Evolutionary conservation across 1,140 invertebrate species (phyloP).

Genomic region (Drosophila teissieri): DNA sequence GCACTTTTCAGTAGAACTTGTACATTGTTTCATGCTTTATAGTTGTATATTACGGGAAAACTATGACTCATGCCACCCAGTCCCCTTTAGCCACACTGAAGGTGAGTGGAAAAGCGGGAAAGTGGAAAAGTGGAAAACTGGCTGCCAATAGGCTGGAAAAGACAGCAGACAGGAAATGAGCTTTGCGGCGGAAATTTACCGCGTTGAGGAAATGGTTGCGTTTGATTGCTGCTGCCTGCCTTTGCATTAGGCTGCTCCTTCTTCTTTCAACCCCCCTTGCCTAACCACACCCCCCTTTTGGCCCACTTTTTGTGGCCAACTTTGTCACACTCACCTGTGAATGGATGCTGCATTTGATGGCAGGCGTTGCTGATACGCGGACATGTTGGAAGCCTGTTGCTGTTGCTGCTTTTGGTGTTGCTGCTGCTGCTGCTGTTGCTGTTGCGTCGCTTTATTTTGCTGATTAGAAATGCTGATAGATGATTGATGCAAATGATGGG

Average conservation of each 20-base stretch:
- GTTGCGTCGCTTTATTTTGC: slow-evolving; percentile 61
- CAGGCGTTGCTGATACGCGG: slow-evolving; percentile 82
- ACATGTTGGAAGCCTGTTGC: slow-evolving; percentile 76
- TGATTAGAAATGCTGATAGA: slow-evolving; percentile 65
- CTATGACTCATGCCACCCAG: background rate
- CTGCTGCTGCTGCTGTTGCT: slow-evolving; percentile 47
- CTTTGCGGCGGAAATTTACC: slow-evolving; percentile 56
- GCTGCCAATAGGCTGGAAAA: slow-evolving; percentile 1
- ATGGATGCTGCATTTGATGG: slow-evolving; percentile 79
- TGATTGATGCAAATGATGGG: slow-evolving; percentile 76
- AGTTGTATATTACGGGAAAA: background rate
- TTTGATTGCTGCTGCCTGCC: background rate
- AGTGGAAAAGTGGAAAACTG: background rate
- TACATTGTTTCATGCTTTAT: no score
- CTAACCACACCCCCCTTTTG: background rate
- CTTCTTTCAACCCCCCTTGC: background rate
- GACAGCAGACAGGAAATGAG: slow-evolving; percentile 69
- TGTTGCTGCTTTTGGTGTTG: slow-evolving; percentile 55
- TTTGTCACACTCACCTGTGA: slow-evolving; percentile 77
- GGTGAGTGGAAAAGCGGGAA: background rate
- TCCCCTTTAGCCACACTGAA: background rate
- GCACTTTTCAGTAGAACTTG: no score
- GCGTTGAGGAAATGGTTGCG: slow-evolving; percentile 3
- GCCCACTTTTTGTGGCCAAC: background rate
- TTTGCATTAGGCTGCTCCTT: slow-evolving; percentile 1